Evolutionary conservation across 2,113 vertebrate species (phyloP).

Genomic region (Mugil cephalus): DNA sequence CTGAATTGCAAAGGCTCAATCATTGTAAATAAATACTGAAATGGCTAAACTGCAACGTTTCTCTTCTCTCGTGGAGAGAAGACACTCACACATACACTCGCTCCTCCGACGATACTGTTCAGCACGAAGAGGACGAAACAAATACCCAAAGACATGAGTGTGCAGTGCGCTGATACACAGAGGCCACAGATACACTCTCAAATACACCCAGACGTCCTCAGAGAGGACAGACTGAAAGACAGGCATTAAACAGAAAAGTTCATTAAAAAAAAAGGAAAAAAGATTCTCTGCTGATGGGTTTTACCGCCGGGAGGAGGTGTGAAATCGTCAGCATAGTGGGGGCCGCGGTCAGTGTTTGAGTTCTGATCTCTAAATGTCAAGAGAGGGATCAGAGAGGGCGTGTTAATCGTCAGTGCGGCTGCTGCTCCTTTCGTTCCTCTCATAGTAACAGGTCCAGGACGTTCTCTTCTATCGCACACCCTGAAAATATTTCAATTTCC

Average conservation of each 20-base stretch:
- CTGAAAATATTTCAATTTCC: slow-evolving; percentile 81
- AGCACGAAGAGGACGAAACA: slow-evolving; percentile 83
- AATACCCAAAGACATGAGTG: slow-evolving; percentile 61
- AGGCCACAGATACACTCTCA: slow-evolving; percentile 76
- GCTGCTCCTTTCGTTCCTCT: slow-evolving; percentile 12
- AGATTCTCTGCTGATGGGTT: no score
- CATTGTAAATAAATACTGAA: slow-evolving; percentile 99
- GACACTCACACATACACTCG: slow-evolving; percentile 32
- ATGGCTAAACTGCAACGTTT: slow-evolving; percentile 88
- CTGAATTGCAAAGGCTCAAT: slow-evolving; percentile 95
- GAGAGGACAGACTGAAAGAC: slow-evolving; percentile 72
- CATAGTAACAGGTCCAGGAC: slow-evolving; percentile 20
- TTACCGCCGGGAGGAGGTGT: no score
- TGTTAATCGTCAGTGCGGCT: slow-evolving; percentile 10
- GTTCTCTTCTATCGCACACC: slow-evolving; percentile 81
- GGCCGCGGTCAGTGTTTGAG: neutral
- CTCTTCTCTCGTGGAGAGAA: slow-evolving; percentile 78
- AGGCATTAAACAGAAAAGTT: slow-evolving; percentile 80
- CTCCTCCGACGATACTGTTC: slow-evolving; percentile 64
- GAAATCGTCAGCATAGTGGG: no score
- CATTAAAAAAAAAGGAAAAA: slow-evolving; percentile 86
- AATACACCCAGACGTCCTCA: slow-evolving; percentile 12
- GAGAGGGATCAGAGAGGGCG: neutral
- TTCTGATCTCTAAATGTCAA: slow-evolving; percentile 19
- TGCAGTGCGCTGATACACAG: slow-evolving; percentile 81